Evolutionary conservation across 1,140 invertebrate species (phyloP).

Genomic region (Pseudomyrmex concolor): DNA sequence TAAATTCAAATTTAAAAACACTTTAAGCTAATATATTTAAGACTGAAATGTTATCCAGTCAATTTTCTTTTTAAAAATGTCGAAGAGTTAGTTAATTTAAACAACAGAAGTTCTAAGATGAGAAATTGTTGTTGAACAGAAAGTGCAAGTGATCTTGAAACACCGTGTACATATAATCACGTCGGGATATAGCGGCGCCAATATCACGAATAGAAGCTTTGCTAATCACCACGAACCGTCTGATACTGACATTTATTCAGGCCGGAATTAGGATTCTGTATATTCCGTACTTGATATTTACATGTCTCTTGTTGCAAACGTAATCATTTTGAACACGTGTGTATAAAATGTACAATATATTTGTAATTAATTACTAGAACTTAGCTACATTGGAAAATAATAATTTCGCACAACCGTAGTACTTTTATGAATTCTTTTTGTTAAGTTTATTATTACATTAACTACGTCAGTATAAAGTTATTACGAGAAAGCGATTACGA

Average conservation of each 20-base stretch:
- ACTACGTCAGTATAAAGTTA: not conserved
- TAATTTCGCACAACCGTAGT: not conserved
- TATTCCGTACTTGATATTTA: slow-evolving; percentile 17
- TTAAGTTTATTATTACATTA: not conserved
- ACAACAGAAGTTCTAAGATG: not conserved
- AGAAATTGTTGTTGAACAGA: not conserved
- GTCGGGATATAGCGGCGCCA: not conserved
- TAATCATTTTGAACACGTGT: slow-evolving; percentile 9
- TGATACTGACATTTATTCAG: slow-evolving; percentile 58
- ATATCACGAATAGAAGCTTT: slow-evolving; percentile 39
- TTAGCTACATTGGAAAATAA: no score
- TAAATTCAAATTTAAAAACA: not conserved
- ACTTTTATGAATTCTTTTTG: no score
- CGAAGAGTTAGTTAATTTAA: not conserved
- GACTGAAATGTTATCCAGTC: not conserved
- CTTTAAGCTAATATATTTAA: slow-evolving; percentile 2
- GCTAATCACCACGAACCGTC: slow-evolving; percentile 44
- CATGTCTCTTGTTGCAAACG: slow-evolving; percentile 23
- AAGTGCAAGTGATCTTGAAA: not conserved
- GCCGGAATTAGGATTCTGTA: slow-evolving; percentile 5
- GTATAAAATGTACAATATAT: not conserved
- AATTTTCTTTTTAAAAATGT: not conserved
- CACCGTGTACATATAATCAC: slow-evolving; percentile 15
- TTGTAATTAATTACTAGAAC: slow-evolving; percentile 40
- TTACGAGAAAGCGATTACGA: not conserved